phyloP scores from a whole-genome alignment of 2,113 vertebrate species.

The Corythoichthys haematopterus region DNA sequence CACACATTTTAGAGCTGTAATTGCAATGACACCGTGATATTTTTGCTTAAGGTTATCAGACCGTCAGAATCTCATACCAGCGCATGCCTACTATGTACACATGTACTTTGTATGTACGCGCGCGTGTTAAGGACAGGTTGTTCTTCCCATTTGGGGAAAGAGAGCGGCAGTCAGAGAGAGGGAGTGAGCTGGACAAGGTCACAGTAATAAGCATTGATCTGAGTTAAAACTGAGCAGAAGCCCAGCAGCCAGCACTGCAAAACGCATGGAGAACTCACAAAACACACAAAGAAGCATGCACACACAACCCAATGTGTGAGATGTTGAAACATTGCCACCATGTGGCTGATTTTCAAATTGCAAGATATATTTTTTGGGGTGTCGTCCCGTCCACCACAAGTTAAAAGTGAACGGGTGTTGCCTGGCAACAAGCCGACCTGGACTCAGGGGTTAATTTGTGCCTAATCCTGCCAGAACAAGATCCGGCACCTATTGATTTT shows the following conservation, averaged over 20 bases:
- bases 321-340: constrained; percentile 68
- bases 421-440: constrained; percentile 41
- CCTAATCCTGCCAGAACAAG: too few species aligned
- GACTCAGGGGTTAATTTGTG: background rate
- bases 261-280: constrained; percentile 9
- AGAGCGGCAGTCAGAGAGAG: constrained; percentile 23
- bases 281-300: background rate
- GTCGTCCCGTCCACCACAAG: background rate
- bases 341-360: constrained; percentile 36
- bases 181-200: constrained; percentile 54
- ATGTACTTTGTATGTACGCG: constrained; percentile 2
- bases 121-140: constrained; percentile 1
- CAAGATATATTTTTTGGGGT: background rate
- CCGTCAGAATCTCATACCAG: too few species aligned
- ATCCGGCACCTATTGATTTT: too few species aligned
- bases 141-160: constrained; percentile 9
- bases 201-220: constrained; percentile 70
- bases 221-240: constrained; percentile 54
- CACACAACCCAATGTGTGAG: background rate
- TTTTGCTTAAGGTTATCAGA: too few species aligned
- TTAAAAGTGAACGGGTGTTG: constrained; percentile 33
- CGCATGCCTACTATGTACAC: background rate
- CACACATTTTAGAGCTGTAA: too few species aligned
- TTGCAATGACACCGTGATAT: too few species aligned
- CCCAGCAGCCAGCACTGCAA: constrained; percentile 47